phyloP scores from a whole-genome alignment of 2,113 vertebrate species.

The Mungos mungo region DNA sequence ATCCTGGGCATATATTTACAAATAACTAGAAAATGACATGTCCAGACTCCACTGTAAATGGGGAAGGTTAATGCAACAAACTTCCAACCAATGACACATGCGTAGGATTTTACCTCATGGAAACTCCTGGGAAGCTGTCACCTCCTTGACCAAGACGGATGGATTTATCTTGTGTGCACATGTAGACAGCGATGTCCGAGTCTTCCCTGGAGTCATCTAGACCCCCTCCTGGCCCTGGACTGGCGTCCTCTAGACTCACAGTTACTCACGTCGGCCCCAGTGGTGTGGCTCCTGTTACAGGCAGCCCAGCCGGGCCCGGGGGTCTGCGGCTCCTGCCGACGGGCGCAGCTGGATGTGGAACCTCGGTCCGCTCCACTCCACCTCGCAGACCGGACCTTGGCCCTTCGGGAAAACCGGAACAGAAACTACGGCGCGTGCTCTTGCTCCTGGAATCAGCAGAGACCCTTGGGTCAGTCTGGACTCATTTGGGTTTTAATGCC shows the following conservation, averaged over 20 bases:
- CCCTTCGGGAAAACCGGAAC: background rate
- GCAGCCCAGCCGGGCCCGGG: fast-evolving
- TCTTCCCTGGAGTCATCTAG: fast-evolving
- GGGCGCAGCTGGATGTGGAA: fast-evolving
- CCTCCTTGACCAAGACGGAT: background rate
- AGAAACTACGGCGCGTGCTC: fast-evolving
- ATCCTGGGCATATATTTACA: background rate
- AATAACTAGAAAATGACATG: background rate
- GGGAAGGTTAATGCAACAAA: background rate
- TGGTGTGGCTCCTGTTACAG: fast-evolving
- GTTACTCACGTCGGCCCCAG: fast-evolving
- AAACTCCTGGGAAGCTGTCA: fast-evolving
- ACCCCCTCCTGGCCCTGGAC: background rate
- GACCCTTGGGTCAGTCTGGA: too few species aligned
- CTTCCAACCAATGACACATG: fast-evolving
- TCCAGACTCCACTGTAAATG: too few species aligned
- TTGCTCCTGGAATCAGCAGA: background rate
- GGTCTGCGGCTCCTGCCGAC: fast-evolving
- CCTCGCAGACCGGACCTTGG: background rate
- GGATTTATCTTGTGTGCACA: background rate
- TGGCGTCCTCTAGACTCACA: fast-evolving
- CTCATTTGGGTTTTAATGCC: background rate
- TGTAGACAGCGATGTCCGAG: fast-evolving
- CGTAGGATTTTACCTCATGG: background rate
- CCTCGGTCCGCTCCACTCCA: background rate